A percentile compares a stretch with the other conserved stretches of the same genome.
Conservation (phyloP, 1,140 invertebrate species). For the Drosophila busckii region DNA sequence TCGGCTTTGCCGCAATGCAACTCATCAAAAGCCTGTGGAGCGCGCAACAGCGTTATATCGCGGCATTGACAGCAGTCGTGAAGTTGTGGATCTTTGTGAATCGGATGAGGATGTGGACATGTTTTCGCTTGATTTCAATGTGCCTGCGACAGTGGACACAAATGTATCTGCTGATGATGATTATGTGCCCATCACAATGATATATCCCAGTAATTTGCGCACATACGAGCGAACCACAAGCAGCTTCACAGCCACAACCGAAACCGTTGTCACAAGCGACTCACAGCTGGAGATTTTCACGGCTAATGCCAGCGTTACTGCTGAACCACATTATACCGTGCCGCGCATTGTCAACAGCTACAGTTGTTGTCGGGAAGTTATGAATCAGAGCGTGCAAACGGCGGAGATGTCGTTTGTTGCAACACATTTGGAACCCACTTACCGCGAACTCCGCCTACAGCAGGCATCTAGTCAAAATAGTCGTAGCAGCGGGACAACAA, state of each 20-base stretch:
- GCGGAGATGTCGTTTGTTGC: constrained; percentile 1
- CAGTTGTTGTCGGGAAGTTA: constrained; percentile 46
- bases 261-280: too few species aligned
- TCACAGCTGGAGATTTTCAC: too few species aligned
- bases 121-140: constrained; percentile 57
- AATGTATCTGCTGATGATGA: constrained; percentile 47
- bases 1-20: constrained; percentile 49
- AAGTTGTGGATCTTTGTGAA: constrained; percentile 54
- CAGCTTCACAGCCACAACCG: constrained; percentile 1
- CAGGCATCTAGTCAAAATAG: constrained; percentile 56
- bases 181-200: constrained; percentile 46
- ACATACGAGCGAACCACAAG: constrained; percentile 48
- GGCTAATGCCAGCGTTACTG: background rate
- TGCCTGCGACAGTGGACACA: constrained; percentile 55
- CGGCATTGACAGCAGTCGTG: constrained; percentile 43
- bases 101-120: constrained; percentile 62
- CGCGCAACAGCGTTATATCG: constrained; percentile 53
- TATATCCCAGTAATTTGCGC: constrained; percentile 57
- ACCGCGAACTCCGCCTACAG: constrained; percentile 40
- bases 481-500: constrained; percentile 45
- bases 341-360: constrained; percentile 62
- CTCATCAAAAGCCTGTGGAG: constrained; percentile 44
- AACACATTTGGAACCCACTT: constrained; percentile 8
- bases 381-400: constrained; percentile 55
- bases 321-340: constrained; percentile 39